phyloP scores from a whole-genome alignment of 2,888 invertebrate genomes.

The Torymus texanus region DNA sequence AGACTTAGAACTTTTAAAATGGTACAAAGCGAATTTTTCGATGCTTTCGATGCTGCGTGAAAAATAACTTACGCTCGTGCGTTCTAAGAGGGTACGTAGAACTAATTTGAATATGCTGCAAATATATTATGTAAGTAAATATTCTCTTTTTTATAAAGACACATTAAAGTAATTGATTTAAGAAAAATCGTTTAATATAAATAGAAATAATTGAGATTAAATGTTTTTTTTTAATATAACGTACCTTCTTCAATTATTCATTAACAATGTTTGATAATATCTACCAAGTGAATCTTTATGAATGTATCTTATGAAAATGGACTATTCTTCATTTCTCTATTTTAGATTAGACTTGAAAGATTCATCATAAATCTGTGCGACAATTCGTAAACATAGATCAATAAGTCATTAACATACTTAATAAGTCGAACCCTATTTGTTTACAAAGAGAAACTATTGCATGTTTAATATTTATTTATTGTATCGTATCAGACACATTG shows the following conservation, averaged over 20 bases:
- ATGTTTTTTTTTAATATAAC: background rate
- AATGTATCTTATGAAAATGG: constrained; percentile 4
- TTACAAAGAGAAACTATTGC: constrained; percentile 49
- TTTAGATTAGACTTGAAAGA: constrained; percentile 20
- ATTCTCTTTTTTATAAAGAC: constrained; percentile 7
- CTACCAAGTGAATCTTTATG: constrained; percentile 18
- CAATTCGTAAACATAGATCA: constrained; percentile 20
- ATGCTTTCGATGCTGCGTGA: constrained; percentile 40
- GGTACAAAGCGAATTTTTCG: constrained; percentile 36
- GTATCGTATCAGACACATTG: constrained; percentile 66
- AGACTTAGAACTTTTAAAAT: constrained; percentile 22
- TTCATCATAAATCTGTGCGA: constrained; percentile 30
- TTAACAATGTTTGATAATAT: constrained; percentile 5
- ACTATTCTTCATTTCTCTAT: constrained; percentile 22
- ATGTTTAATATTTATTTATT: constrained; percentile 63
- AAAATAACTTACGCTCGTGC: constrained; percentile 28
- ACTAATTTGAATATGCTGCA: background rate
- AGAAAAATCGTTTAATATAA: constrained; percentile 20
- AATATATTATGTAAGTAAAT: constrained; percentile 1
- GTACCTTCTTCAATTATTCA: constrained; percentile 23
- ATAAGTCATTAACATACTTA: constrained; percentile 52
- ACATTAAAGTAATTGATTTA: constrained; percentile 1
- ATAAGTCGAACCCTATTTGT: constrained; percentile 42
- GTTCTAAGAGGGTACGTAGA: constrained; percentile 25
- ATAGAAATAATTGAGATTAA: constrained; percentile 14